Percentiles rank a stretch among this genome's conserved stretches.
phyloP scores from a whole-genome alignment of 2,113 vertebrate genomes.

The Thalassarche chlororhynchos region DNA sequence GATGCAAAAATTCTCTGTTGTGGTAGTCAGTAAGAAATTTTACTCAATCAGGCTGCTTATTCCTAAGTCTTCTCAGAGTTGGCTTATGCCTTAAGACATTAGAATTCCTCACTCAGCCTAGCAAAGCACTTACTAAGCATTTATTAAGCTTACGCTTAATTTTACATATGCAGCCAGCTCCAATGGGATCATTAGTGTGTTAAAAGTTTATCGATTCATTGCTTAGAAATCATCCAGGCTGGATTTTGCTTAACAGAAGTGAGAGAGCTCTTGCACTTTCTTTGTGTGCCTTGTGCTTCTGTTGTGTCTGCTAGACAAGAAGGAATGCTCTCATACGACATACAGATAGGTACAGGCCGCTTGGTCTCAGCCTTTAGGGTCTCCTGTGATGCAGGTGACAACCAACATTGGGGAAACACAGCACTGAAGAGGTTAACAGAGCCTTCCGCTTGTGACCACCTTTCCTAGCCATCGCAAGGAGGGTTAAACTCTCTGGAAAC shows the following conservation, averaged over 20 bases:
- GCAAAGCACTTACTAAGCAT: background rate
- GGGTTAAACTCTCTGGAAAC: background rate
- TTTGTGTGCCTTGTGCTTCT: background rate
- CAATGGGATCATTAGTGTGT: background rate
- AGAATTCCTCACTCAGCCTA: background rate
- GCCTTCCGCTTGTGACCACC: background rate
- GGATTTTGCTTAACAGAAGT: background rate
- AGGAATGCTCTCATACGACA: background rate
- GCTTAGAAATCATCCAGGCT: background rate
- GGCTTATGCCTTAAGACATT: background rate
- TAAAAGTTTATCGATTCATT: background rate
- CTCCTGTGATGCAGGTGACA: background rate
- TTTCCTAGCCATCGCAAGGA: background rate
- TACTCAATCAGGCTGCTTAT: background rate
- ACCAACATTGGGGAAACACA: background rate
- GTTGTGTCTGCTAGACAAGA: rapidly evolving
- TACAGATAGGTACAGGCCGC: background rate
- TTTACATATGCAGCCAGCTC: background rate
- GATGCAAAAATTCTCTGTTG: background rate
- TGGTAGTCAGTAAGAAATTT: background rate
- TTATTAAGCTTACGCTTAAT: background rate
- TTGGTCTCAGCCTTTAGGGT: background rate
- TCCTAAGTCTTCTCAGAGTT: background rate
- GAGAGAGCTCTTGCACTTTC: background rate
- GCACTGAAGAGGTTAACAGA: background rate